These are phyloP conservation scores for Drosophila murphyi DNA, from an alignment of 1,140 invertebrate species.

Conservation along the genomic window DNA sequence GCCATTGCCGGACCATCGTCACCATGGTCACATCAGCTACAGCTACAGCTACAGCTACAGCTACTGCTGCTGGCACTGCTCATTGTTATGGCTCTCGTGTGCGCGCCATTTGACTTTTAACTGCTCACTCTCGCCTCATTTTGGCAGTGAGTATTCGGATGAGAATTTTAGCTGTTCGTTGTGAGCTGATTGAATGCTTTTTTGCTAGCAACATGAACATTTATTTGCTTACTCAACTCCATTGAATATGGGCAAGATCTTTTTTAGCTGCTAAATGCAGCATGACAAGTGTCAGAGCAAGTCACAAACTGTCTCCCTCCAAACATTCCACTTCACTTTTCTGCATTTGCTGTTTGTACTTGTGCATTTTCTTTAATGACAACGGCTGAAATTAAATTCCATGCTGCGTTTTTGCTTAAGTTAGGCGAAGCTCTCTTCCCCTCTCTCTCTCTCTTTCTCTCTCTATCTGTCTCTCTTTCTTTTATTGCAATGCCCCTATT, in stretches of 20 bases:
- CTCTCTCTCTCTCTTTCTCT: neutral
- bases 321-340: neutral
- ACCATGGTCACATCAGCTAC: slow-evolving; percentile 38
- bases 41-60: slow-evolving; percentile 1
- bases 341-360: slow-evolving; percentile 11
- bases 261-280: slow-evolving; percentile 29
- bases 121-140: slow-evolving; percentile 41
- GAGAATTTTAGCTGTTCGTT: neutral
- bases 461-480: slow-evolving; percentile 1
- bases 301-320: neutral
- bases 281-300: slow-evolving; percentile 16
- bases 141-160: neutral
- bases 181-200: slow-evolving; percentile 69
- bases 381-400: slow-evolving; percentile 62
- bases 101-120: slow-evolving; percentile 64
- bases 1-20: slow-evolving; percentile 15
- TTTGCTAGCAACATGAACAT: slow-evolving; percentile 39
- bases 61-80: slow-evolving; percentile 21
- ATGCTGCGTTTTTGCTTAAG: slow-evolving; percentile 40
- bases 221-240: slow-evolving; percentile 67
- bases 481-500: slow-evolving; percentile 24
- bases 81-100: slow-evolving; percentile 57
- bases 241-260: slow-evolving; percentile 59
- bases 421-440: too few relatives aligned
- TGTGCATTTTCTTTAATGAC: slow-evolving; percentile 51